phyloP scores from a whole-genome alignment of 2,888 invertebrate species.

The Boloria selene region DNA sequence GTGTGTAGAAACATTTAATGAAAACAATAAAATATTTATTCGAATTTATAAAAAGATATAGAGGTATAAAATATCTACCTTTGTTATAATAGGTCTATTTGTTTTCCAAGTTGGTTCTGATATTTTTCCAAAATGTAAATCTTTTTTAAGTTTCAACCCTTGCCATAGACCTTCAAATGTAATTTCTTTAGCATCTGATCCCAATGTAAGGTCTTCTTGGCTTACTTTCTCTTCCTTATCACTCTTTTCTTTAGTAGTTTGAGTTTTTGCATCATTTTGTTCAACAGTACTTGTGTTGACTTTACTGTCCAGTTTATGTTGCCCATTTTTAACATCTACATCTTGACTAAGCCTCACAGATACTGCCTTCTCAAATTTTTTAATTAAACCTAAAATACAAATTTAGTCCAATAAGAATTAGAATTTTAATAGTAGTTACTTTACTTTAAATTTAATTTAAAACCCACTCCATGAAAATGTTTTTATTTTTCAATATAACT shows the following conservation, averaged over 20 bases:
- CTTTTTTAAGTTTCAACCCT: slow-evolving; percentile 68
- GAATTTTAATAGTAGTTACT: not conserved
- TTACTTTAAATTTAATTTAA: not conserved
- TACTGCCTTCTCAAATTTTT: slow-evolving; percentile 62
- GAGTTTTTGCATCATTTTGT: slow-evolving; percentile 43
- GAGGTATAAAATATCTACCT: slow-evolving; percentile 49
- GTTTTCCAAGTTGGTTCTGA: slow-evolving; percentile 69
- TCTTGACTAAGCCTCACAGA: slow-evolving; percentile 49
- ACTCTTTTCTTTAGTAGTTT: slow-evolving; percentile 35
- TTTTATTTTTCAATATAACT: too few relatives aligned
- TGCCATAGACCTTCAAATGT: slow-evolving; percentile 66
- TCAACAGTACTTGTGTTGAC: slow-evolving; percentile 50
- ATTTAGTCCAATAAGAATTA: not conserved
- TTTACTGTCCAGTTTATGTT: slow-evolving; percentile 39
- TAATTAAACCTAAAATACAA: slow-evolving; percentile 57
- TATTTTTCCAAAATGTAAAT: slow-evolving; percentile 69
- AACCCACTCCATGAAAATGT: too few relatives aligned
- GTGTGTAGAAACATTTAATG: not conserved
- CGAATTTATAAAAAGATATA: not conserved
- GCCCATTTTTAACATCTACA: slow-evolving; percentile 43
- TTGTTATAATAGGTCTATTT: slow-evolving; percentile 65
- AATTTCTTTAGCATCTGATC: slow-evolving; percentile 63
- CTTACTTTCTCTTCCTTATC: slow-evolving; percentile 47
- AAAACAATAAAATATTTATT: not conserved
- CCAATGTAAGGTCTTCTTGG: slow-evolving; percentile 53